Evolutionary conservation across 2,797 vertebrate species (phyloP), one percentile per base, ranked within the genome.

Genomic region (Muscicapa striata): DNA sequence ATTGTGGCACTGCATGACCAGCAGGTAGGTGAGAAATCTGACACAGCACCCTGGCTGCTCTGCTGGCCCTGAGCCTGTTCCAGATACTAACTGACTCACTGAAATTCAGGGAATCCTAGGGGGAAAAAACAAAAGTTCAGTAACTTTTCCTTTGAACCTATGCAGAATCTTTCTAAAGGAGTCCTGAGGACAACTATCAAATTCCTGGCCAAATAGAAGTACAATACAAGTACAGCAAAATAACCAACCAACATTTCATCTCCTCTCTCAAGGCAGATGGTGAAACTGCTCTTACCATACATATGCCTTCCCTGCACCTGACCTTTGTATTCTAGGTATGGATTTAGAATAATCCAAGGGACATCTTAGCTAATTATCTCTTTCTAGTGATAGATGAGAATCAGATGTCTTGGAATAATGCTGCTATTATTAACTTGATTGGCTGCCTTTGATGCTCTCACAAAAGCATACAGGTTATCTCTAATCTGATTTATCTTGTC

Each of bases 401-500:
- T 78, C 79, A 86, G 68, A 80, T 4, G 2, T 52, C 54, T 75
- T 77, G 7, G 66, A 94, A 91, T 95, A 94, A 92, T 36, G 43
- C 30, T 85, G 76, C 69, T 87, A 85, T 85, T 89, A 92, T 89
- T 89, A 93, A 58, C 75, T 77, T 87, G 89, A 92, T 93, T 85
- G 72, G 64, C 38, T 86, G 82, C 76, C 76, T 95, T 93, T 84
- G 61, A 69, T 86, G 81, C 41, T 77, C 57, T 89, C 69, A 89
- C 43, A 69, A 73, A 95, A 91, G 51, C 64, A 92, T 61, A 70
- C 58, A 81, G 54, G 54, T 94, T 93, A 29, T 86, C 75, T 91
- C 84, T 92, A 89, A 94, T 92, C 84, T 91, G 87, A 92, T 95
- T 89, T 87, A 91, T 68, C 84, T 89, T 91, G 72, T 83, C 84